These are phyloP conservation scores for Neolamprologus cancellatus DNA, from an alignment of 2,113 vertebrate genomes.

Conservation along the genomic window DNA sequence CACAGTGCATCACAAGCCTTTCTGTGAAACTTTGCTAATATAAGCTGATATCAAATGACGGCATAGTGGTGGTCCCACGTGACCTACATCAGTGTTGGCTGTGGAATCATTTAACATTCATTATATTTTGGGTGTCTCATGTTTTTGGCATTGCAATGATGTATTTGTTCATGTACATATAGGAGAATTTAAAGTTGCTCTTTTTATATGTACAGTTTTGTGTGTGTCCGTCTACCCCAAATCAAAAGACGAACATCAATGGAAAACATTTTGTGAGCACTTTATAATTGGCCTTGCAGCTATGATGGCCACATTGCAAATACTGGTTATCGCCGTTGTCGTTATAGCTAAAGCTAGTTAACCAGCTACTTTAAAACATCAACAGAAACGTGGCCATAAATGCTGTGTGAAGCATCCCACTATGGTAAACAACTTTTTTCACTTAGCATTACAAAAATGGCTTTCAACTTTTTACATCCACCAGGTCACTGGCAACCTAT, in stretches of 20 bases:
- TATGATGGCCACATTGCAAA: neutral
- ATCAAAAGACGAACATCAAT: neutral
- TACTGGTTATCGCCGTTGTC: neutral
- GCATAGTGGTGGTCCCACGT: neutral
- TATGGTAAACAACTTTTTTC: neutral
- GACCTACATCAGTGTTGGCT: neutral
- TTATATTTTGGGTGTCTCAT: neutral
- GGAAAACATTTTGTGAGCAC: neutral
- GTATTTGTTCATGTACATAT: neutral
- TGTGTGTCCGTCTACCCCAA: neutral
- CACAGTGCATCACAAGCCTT: neutral
- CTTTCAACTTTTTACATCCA: neutral
- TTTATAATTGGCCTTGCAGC: neutral
- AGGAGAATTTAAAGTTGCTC: neutral
- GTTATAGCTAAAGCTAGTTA: neutral
- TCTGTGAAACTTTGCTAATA: neutral
- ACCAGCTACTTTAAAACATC: neutral
- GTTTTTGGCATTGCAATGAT: neutral
- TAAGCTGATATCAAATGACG: neutral
- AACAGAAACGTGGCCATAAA: neutral
- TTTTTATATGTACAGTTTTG: neutral
- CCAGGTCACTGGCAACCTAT: neutral
- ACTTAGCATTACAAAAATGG: neutral
- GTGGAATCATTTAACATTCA: neutral
- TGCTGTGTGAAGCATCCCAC: neutral